A percentile compares a stretch with the other conserved stretches of the same genome.
Evolutionary conservation across 2,113 vertebrate species (phyloP).

Genomic region (Datnioides undecimradiatus): DNA sequence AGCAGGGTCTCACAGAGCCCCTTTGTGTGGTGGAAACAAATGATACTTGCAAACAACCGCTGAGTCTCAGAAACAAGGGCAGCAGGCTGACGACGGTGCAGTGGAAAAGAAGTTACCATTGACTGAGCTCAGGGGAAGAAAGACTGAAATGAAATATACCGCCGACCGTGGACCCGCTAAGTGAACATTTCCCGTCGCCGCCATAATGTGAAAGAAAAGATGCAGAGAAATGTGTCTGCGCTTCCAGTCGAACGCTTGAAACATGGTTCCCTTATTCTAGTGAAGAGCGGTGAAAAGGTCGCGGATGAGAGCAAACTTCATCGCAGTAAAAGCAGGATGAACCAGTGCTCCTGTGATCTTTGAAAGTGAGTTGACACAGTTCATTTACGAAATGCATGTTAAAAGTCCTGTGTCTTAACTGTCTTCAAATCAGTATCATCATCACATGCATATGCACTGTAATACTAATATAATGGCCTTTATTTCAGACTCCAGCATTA

Average conservation of each 20-base stretch:
- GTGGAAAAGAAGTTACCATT: slow-evolving; percentile 9
- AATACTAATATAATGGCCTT: background rate
- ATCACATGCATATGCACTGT: background rate
- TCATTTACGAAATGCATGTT: background rate
- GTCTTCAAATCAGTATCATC: background rate
- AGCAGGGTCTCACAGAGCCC: slow-evolving; percentile 3
- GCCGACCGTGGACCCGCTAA: background rate
- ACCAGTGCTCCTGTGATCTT: background rate
- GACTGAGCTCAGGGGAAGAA: background rate
- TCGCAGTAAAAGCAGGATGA: background rate
- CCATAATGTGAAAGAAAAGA: background rate
- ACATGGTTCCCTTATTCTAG: background rate
- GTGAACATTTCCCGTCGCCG: slow-evolving; percentile 9
- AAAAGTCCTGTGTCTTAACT: background rate
- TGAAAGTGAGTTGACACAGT: background rate
- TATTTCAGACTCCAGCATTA: background rate
- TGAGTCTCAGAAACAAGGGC: background rate
- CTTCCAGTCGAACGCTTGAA: background rate
- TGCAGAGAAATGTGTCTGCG: background rate
- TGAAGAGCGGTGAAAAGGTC: background rate
- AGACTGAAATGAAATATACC: background rate
- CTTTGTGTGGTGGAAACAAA: slow-evolving; percentile 58
- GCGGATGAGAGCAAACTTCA: background rate
- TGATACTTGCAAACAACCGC: slow-evolving; percentile 6
- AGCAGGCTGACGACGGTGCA: background rate